Evolutionary conservation across 1,140 invertebrate genomes (phyloP), one percentile per base, ranked within the genome.

Genomic region (Eupeodes corollae): DNA sequence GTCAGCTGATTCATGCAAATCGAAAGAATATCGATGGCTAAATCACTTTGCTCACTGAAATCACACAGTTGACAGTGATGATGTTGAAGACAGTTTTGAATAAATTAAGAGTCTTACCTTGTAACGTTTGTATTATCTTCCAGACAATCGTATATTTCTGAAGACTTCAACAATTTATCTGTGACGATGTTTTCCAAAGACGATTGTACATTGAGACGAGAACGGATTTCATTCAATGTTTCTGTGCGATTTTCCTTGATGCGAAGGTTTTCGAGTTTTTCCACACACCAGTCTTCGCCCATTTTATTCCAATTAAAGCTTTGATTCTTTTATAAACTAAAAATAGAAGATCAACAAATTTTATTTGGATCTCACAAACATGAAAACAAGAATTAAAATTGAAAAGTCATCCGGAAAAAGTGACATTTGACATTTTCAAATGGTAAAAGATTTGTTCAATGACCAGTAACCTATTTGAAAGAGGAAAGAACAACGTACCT

Each of bases 1-100:
- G 63, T 54, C 52, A 80, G 68, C 50, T 75, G 75, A 3, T 73
- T 61, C 56, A 80, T 72, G 56, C 75, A 79, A 46, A 73, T 53
- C 34, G 73, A 66, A 12, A 82, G 53, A 11, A 80, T 71, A 55
- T 80, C 77, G 53, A 73, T 75, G n/a, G 76, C 71, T 46, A 78
- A 57, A 48, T 75, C 69, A 3, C 73, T 56, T 54, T 76, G 70
- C 52, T 70, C 58, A 44, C 75, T 77, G 12, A 35, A 67, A 63
- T 59, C 67, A 51, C 70, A 33, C 8, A 33, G 8, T 9, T 8
- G 13, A 26, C 21, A 26, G 21, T 26, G 3, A 26, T 3, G 8
- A 26, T 26, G 21, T 26, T 5, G 3, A n/a, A 11, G 12, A 14
- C 30, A 2, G 11, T 43, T 43, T 30, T 43, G 6, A 13, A 13